Base-by-base conservation (phyloP, 64 coral and sea anemone genomes). In the Platygyra sinensis region DNA sequence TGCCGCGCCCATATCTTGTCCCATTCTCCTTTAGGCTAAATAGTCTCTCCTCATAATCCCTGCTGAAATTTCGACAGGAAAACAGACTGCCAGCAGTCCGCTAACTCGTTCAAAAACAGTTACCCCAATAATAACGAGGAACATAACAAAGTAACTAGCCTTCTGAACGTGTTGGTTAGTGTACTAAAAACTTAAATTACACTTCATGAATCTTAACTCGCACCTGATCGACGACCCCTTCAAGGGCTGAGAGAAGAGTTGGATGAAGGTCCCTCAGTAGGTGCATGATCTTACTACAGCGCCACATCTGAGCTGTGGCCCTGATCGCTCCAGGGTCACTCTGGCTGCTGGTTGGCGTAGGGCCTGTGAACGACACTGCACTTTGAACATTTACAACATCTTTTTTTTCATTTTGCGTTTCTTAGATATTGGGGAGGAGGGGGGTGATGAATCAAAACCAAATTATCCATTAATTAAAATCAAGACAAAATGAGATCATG, bases 171-270 rank as follows among this genome's bases (percentile, higher is more conserved):
- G 10, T 0, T 10, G 65, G 22, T 69, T 8, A n/a, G n/a, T n/a
- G 65, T 27, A 69, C 7, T 5, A 10, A 11, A 11, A 11, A 11
- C 0, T 25, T 1, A 9, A 69, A 29, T 69, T 25, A 27, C 25
- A 69, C 22, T 1, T 11, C 4, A 67, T 22, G 22, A 65, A 64
- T 25, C 5, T 52, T 39, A 52, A 36, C 62, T 1, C 31, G 59
- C 59, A 94, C 96, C 96, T 98, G 97, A 88, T 99, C 97, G 39
- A 99, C 97, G 20, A 99, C 90, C 36, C 97, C 97, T 74, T 99
- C 97, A 52, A 99, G 91, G 72, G 97, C 97, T 24, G 97, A 95
- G 33, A 96, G 91, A 61, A 99, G 91, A 22, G 97, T 99, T 49
- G 97, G 97, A 77, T 99, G 97, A 0, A 99, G 83, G 65, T 99